Conservation (phyloP, 1,140 invertebrate species). For the Ganaspis sp. region DNA sequence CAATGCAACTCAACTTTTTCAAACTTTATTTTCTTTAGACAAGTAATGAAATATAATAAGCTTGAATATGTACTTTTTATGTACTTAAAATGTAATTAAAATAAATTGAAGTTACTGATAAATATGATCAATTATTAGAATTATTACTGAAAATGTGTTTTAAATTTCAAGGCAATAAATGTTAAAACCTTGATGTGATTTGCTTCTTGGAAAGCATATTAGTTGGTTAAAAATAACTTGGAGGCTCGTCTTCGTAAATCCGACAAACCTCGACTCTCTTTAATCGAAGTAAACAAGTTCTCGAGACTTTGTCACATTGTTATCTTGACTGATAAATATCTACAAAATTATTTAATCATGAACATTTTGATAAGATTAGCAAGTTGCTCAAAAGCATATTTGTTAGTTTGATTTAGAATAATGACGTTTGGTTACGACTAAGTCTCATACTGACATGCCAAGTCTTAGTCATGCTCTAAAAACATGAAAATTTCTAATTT, state of each 20-base stretch:
- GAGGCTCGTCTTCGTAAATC: conserved; percentile 15
- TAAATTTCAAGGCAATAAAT: conserved; percentile 22
- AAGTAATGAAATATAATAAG: no score
- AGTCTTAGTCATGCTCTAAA: not conserved
- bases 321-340: not conserved
- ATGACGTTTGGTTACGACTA: not conserved
- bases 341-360: not conserved
- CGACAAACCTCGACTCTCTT: conserved; percentile 13
- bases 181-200: conserved; percentile 3
- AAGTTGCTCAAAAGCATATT: not conserved
- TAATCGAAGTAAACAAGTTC: conserved; percentile 12
- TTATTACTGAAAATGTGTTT: not conserved
- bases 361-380: not conserved
- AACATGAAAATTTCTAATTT: not conserved
- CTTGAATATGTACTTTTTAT: no score
- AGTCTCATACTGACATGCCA: not conserved
- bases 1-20: no score
- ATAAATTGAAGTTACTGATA: no score
- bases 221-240: conserved; percentile 27
- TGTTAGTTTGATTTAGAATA: not conserved
- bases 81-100: no score
- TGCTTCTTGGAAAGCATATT: conserved; percentile 29
- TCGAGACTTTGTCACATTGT: conserved; percentile 13
- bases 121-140: no score
- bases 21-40: no score